A percentile compares a stretch with the other conserved stretches of the same genome.
These are phyloP conservation scores for Callionymus lyra DNA, from an alignment of 2,113 vertebrate genomes.

Conservation along the genomic window DNA sequence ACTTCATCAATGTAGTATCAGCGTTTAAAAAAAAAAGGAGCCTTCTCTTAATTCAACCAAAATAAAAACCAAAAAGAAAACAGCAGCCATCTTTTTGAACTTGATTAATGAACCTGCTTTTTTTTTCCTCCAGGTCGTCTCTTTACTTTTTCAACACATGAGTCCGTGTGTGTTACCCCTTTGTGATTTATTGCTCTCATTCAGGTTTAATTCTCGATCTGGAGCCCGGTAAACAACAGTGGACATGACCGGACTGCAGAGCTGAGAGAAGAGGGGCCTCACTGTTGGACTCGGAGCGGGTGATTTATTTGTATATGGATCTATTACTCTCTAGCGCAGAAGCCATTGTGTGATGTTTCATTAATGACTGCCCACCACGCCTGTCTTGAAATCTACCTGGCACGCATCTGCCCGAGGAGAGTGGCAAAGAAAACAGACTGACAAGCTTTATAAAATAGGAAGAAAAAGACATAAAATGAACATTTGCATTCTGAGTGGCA, in stretches of 20 bases:
- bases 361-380: constrained; percentile 54
- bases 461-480: constrained; percentile 34
- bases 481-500: constrained; percentile 57
- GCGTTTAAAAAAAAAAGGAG: constrained; percentile 51
- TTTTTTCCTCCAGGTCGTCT: constrained; percentile 31
- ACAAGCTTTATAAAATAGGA: constrained; percentile 26
- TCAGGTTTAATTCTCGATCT: constrained; percentile 70
- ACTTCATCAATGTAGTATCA: constrained; percentile 49
- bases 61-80: constrained; percentile 21
- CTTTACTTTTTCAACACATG: constrained; percentile 48
- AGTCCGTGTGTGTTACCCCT: constrained; percentile 50
- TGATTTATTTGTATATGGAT: constrained; percentile 69
- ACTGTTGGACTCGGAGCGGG: constrained; percentile 39
- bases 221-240: constrained; percentile 62
- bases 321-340: constrained; percentile 52
- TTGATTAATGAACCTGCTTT: constrained; percentile 51
- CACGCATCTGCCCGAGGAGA: constrained; percentile 13
- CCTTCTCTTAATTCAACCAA: constrained; percentile 51
- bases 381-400: constrained; percentile 54
- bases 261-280: constrained; percentile 37
- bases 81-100: constrained; percentile 49
- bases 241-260: constrained; percentile 69
- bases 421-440: constrained; percentile 11
- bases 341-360: constrained; percentile 63
- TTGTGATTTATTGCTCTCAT: constrained; percentile 68